phyloP scores from a whole-genome alignment of 2,888 invertebrate species.

The Drosophila atripex region DNA sequence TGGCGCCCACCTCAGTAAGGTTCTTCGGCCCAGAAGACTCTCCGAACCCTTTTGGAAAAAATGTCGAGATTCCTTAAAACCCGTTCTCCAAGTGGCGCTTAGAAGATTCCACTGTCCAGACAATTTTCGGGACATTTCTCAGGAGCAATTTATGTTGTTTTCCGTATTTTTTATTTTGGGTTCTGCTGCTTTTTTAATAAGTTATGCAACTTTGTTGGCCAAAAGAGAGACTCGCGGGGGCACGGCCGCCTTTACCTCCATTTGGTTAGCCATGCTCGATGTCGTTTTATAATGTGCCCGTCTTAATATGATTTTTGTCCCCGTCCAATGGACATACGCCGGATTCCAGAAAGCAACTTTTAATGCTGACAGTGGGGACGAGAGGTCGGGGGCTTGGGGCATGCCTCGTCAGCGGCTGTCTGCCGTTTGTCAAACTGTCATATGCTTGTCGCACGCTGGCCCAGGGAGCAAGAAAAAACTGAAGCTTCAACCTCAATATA shows the following conservation, averaged over 20 bases:
- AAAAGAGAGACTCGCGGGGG: conserved; percentile 18
- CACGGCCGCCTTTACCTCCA: conserved; percentile 6
- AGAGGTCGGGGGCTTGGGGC: conserved; percentile 21
- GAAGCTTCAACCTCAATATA: conserved; percentile 57
- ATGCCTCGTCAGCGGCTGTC: conserved; percentile 57
- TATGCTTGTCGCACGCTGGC: conserved; percentile 81
- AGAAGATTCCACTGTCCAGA: conserved; percentile 50
- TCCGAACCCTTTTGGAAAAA: neutral
- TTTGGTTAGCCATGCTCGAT: conserved; percentile 39
- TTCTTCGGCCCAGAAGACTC: neutral
- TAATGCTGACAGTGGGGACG: conserved; percentile 38
- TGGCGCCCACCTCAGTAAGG: conserved; percentile 33
- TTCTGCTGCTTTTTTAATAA: conserved; percentile 76
- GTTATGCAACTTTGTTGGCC: conserved; percentile 71
- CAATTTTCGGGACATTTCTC: conserved; percentile 67
- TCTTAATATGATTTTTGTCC: conserved; percentile 82
- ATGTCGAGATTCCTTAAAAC: conserved; percentile 45
- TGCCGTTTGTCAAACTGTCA: conserved; percentile 82
- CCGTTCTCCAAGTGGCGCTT: conserved; percentile 76
- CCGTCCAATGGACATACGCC: conserved; percentile 70
- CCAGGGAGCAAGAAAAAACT: neutral
- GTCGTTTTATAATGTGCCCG: conserved; percentile 81
- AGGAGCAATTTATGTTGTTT: conserved; percentile 56
- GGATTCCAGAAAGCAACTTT: conserved; percentile 77
- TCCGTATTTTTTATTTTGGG: conserved; percentile 37